phyloP scores from a whole-genome alignment of 2,888 invertebrate species.

The Lasioglossum villosulum region DNA sequence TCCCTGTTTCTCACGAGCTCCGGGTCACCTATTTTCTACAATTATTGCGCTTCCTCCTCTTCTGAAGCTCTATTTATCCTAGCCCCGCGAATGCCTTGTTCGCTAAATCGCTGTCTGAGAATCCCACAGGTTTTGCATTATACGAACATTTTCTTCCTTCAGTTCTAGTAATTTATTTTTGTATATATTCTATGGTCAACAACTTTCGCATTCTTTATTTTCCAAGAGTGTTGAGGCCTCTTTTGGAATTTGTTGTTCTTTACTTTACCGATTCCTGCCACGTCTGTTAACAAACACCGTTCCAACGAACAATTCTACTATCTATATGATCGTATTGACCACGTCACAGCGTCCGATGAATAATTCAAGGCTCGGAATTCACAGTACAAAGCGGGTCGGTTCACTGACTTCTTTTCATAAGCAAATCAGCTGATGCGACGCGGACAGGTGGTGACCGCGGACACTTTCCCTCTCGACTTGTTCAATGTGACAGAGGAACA shows the following conservation, averaged over 20 bases:
- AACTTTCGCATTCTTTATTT: neutral
- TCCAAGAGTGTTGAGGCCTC: neutral
- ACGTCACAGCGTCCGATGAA: constrained; percentile 44
- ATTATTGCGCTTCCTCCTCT: neutral
- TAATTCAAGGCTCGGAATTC: constrained; percentile 55
- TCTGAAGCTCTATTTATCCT: neutral
- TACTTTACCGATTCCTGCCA: neutral
- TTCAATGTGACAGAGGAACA: neutral
- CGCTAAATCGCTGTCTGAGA: neutral
- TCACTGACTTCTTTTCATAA: constrained; percentile 58
- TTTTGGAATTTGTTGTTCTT: neutral
- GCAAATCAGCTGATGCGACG: constrained; percentile 50
- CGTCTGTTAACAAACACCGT: constrained; percentile 23
- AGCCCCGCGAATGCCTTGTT: neutral
- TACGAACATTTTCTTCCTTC: neutral
- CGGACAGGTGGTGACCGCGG: constrained; percentile 15
- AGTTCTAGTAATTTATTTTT: neutral
- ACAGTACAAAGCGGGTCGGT: constrained; percentile 41
- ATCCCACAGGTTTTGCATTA: neutral
- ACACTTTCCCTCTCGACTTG: constrained; percentile 50
- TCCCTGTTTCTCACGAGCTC: neutral
- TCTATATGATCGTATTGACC: constrained; percentile 12
- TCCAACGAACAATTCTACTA: neutral
- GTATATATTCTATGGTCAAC: neutral
- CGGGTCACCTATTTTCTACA: constrained; percentile 4